Percentiles rank a stretch among this genome's conserved stretches.
These are phyloP conservation scores for Scaeva pyrastri DNA, from an alignment of 2,888 invertebrate genomes.

Conservation along the genomic window DNA sequence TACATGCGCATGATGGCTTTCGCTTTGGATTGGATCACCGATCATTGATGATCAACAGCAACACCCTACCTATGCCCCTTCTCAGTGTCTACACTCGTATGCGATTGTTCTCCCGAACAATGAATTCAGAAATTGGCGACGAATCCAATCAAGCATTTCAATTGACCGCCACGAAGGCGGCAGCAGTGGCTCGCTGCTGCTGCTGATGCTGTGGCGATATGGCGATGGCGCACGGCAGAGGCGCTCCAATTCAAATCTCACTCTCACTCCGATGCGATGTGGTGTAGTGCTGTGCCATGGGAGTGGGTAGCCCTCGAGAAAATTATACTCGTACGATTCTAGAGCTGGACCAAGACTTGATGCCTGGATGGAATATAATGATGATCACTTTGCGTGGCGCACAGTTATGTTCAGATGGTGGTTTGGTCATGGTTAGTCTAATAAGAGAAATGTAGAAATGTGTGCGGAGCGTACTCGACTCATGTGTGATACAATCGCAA, in stretches of 20 bases:
- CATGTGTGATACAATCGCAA: conserved; percentile 27
- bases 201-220: too few species aligned
- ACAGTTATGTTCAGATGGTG: neutral
- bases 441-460: conserved; percentile 58
- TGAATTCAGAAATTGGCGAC: conserved; percentile 67
- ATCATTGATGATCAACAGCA: conserved; percentile 16
- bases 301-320: conserved; percentile 63
- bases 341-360: conserved; percentile 34
- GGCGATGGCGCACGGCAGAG: conserved; percentile 52
- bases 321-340: conserved; percentile 1
- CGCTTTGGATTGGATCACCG: conserved; percentile 63
- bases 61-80: conserved; percentile 16
- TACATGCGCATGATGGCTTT: conserved; percentile 60
- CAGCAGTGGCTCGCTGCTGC: conserved; percentile 10
- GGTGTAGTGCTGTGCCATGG: neutral
- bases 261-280: conserved; percentile 25
- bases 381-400: conserved; percentile 69
- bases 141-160: conserved; percentile 76
- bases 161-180: conserved; percentile 74
- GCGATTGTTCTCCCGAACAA: conserved; percentile 12
- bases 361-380: conserved; percentile 21
- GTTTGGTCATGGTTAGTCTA: conserved; percentile 50
- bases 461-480: conserved; percentile 37
- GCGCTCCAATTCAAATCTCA: conserved; percentile 58
- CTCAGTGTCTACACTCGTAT: neutral